Base-by-base conservation (phyloP, 2,888 invertebrate genomes). In the Automeris io region DNA sequence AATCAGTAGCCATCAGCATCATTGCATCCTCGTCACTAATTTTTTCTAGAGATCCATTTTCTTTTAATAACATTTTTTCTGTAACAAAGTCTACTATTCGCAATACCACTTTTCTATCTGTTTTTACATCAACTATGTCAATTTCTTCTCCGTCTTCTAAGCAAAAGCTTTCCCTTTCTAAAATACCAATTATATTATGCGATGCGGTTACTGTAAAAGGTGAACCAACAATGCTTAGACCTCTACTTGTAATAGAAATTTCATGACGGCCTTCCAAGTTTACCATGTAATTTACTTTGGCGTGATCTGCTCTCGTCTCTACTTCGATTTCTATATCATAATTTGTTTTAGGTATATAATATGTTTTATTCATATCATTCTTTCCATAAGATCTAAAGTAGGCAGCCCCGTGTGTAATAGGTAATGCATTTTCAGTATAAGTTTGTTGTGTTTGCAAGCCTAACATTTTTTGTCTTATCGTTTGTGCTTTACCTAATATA, bases 191-290 rank as follows among this genome's bases (percentile, higher is more conserved):
- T 23, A 83, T 78, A 42, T 82, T 75, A 38, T 72, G 60, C 2
- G 78, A 70, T 12, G 88, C 83, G 39, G 76, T 86, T 2, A 90
- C 74, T 37, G 64, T 64, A 53, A 86, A 91, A 1, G 91, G 91
- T 13, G 90, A 90, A n/a, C 90, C 90, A 21, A 85, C 81, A 25
- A 90, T 75, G 51, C 82, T 77, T 56, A 86, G 85, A 1, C 89
- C 89, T 59, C 88, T 80, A 38, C 86, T 88, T 9, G 88, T 87
- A 29, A 91, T 77, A 19, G 81, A 87, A 23, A 91, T 74, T 65
- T 89, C 87, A 54, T 90, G 88, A 56, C 83, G 82, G 2, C 91
- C 91, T 54, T 82, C 79, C 43, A 78, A 63, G 31, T 68, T 76
- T 1, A 89, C 88, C 1, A 70, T 64, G 44, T 89, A 91, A 24